A percentile compares a stretch with the other conserved stretches of the same genome.
phyloP scores from a whole-genome alignment of 2,113 vertebrate genomes.

The Balaeniceps rex region DNA sequence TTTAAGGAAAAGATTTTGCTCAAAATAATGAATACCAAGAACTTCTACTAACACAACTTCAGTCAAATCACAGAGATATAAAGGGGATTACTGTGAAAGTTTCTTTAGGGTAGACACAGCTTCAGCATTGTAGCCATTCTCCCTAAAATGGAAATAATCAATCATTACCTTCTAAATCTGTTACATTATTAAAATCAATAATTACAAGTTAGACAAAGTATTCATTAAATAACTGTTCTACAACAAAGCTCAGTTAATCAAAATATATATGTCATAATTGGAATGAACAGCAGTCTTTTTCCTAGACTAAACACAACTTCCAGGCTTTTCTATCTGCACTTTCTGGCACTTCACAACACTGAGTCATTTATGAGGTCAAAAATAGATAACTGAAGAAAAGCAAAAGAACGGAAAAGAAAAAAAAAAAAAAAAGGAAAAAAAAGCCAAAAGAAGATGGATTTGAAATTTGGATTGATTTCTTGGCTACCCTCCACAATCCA shows the following conservation, averaged over 20 bases:
- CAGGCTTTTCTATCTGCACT: not conserved
- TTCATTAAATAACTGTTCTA: not conserved
- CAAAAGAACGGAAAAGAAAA: not conserved
- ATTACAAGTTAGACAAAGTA: not conserved
- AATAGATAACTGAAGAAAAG: not conserved
- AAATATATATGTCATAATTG: not conserved
- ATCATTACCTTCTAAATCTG: not conserved
- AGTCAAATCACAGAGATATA: not conserved
- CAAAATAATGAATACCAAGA: not conserved
- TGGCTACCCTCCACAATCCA: not conserved
- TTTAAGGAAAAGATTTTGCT: not conserved
- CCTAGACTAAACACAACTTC: not conserved
- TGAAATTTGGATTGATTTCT: not conserved
- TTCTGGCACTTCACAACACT: not conserved
- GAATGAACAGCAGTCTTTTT: not conserved
- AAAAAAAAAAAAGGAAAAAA: no score
- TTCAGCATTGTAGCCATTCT: not conserved
- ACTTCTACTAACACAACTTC: not conserved
- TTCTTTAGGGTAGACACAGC: not conserved
- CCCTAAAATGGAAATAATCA: not conserved
- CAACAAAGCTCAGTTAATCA: not conserved
- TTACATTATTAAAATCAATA: not conserved
- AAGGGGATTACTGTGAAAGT: not conserved
- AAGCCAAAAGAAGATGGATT: not conserved
- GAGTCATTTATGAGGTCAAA: not conserved